Conservation (phyloP, 2,113 vertebrate genomes). For the Tragulus kanchil region DNA sequence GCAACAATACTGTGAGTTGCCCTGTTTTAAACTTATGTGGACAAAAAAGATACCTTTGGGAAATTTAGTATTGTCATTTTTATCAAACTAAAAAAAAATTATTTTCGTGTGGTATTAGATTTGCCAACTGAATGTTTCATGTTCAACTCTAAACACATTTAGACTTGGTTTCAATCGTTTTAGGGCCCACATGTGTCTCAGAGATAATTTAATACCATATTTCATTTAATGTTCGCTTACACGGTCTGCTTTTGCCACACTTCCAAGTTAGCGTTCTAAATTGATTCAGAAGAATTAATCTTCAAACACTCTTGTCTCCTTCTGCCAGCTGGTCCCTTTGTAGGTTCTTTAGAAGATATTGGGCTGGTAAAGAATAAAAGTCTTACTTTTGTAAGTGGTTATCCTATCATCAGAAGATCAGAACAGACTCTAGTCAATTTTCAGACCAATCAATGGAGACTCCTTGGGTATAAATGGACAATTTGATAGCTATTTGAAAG, state of each 20-base stretch:
- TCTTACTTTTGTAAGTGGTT: conserved; percentile 67
- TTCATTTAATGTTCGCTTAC: conserved; percentile 63
- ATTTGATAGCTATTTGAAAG: background rate
- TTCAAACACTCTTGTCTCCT: conserved; percentile 66
- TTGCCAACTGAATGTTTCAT: conserved; percentile 13
- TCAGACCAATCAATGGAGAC: conserved; percentile 54
- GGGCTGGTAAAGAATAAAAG: conserved; percentile 64
- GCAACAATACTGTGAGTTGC: background rate
- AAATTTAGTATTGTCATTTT: conserved; percentile 39
- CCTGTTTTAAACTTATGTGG: conserved; percentile 10
- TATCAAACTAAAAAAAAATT: background rate
- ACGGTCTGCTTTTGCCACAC: conserved; percentile 43
- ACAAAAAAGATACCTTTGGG: background rate
- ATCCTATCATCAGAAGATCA: conserved; percentile 60
- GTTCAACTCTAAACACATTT: conserved; percentile 20
- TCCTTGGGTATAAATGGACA: conserved; percentile 42
- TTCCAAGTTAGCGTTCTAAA: conserved; percentile 66
- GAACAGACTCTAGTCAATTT: conserved; percentile 72
- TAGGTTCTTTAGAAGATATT: conserved; percentile 66
- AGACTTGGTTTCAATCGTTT: conserved; percentile 47
- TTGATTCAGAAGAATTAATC: conserved; percentile 75
- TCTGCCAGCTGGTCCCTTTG: conserved; percentile 71
- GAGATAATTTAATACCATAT: conserved; percentile 67
- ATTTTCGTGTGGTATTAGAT: background rate
- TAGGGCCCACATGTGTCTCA: conserved; percentile 53